Evolutionary conservation across 2,113 vertebrate genomes (phyloP).

Genomic region (Amazona vittata): DNA sequence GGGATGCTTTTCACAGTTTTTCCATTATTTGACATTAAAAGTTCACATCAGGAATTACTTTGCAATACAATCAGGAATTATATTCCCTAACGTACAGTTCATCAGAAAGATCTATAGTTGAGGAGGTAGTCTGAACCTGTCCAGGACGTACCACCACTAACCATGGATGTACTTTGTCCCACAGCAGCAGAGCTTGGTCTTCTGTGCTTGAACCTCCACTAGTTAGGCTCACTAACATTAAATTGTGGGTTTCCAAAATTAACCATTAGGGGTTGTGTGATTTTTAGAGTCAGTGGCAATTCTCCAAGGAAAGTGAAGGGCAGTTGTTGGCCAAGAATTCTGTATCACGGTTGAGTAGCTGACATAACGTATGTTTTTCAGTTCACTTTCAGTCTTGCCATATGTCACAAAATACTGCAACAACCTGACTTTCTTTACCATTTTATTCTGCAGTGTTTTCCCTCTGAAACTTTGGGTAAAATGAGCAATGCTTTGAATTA

Average conservation of each 20-base stretch:
- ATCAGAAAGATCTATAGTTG: not conserved
- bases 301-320: constrained; percentile 67
- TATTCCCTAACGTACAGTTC: not conserved
- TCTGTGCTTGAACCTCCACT: constrained; percentile 6
- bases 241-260: constrained; percentile 25
- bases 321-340: constrained; percentile 10
- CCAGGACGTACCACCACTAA: not conserved
- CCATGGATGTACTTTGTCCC: not conserved
- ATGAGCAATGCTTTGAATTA: constrained; percentile 27
- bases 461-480: constrained; percentile 1
- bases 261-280: not conserved
- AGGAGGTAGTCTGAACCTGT: not conserved
- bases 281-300: constrained; percentile 50
- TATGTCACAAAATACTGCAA: constrained; percentile 66
- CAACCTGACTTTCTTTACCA: constrained; percentile 29
- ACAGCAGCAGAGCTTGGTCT: not conserved
- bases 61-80: not conserved
- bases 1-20: not conserved
- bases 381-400: constrained; percentile 69
- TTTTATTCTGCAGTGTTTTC: not conserved
- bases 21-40: not conserved
- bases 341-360: constrained; percentile 52
- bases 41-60: not conserved
- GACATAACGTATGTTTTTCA: constrained; percentile 68
- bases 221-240: not conserved